Evolutionary conservation across 30 jellyfish, hydroid and myxozoan genomes (phyloP).

Genomic region (Mastigias papua): DNA sequence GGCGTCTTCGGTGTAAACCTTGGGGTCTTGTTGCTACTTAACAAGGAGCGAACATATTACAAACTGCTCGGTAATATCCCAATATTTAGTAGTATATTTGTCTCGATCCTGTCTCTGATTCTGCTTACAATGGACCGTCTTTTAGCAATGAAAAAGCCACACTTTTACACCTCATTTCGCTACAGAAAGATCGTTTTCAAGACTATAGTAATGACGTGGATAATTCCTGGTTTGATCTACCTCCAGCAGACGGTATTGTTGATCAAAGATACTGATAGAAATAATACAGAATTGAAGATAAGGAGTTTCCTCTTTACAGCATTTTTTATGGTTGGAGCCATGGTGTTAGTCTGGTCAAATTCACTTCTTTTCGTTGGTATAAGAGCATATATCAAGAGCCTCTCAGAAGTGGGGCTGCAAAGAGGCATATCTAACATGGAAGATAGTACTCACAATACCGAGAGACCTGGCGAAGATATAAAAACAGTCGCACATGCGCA

Average conservation of each 20-base stretch:
- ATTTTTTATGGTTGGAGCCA: slow-evolving; percentile 20
- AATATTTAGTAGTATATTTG: slow-evolving; percentile 60
- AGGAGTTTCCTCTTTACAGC: slow-evolving; percentile 30
- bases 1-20: slow-evolving; percentile 48
- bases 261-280: not conserved
- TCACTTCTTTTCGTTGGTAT: slow-evolving; percentile 1
- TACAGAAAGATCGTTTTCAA: not conserved
- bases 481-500: not conserved
- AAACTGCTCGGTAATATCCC: slow-evolving; percentile 58
- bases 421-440: not conserved
- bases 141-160: slow-evolving; percentile 58
- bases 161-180: not conserved
- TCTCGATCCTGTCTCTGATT: slow-evolving; percentile 38
- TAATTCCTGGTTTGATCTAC: slow-evolving; percentile 33
- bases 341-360: slow-evolving; percentile 2
- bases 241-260: slow-evolving; percentile 29
- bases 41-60: slow-evolving; percentile 1
- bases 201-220: slow-evolving; percentile 42
- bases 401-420: not conserved
- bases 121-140: slow-evolving; percentile 57
- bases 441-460: not conserved
- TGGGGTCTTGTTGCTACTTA: slow-evolving; percentile 29
- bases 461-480: not conserved
- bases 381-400: slow-evolving; percentile 15
- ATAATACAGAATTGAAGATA: slow-evolving; percentile 7